Conservation (phyloP, 2,113 vertebrate genomes). For the Microcebus jonahi region DNA sequence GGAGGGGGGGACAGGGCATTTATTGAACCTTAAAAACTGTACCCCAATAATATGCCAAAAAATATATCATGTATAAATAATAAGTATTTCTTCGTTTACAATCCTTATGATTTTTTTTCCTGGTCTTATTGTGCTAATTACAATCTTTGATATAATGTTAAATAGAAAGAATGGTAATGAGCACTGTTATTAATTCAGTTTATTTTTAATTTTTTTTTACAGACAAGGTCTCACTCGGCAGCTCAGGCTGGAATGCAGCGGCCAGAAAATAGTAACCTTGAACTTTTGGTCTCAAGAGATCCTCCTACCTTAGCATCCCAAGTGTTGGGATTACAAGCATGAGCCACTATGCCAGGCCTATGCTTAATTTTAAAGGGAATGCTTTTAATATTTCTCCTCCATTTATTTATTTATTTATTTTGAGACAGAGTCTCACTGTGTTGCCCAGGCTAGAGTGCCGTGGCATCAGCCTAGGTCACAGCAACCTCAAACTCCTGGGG, state of each 20-base stretch:
- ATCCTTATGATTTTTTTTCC: slow-evolving; percentile 7
- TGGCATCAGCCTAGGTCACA: too few relatives aligned
- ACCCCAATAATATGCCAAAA: too few relatives aligned
- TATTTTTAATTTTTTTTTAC: neutral
- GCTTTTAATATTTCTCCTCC: neutral
- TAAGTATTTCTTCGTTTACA: slow-evolving; percentile 3
- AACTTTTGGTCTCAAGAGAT: neutral
- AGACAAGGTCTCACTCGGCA: neutral
- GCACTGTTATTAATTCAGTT: neutral
- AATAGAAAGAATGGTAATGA: neutral
- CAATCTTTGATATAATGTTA: neutral
- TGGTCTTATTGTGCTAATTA: neutral
- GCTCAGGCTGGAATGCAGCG: neutral
- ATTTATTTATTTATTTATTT: neutral
- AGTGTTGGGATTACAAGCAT: neutral
- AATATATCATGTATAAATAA: neutral
- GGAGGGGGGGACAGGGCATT: too few relatives aligned
- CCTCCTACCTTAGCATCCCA: neutral
- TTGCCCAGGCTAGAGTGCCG: too few relatives aligned
- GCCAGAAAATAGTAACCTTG: neutral
- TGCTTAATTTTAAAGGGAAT: neutral
- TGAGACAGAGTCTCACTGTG: too few relatives aligned
- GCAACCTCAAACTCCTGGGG: too few relatives aligned
- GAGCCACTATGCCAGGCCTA: neutral
- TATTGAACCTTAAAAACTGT: too few relatives aligned